Percentiles rank a stretch among this genome's conserved stretches.
Evolutionary conservation across 2,113 vertebrate species (phyloP).

Genomic region (Mobula birostris): DNA sequence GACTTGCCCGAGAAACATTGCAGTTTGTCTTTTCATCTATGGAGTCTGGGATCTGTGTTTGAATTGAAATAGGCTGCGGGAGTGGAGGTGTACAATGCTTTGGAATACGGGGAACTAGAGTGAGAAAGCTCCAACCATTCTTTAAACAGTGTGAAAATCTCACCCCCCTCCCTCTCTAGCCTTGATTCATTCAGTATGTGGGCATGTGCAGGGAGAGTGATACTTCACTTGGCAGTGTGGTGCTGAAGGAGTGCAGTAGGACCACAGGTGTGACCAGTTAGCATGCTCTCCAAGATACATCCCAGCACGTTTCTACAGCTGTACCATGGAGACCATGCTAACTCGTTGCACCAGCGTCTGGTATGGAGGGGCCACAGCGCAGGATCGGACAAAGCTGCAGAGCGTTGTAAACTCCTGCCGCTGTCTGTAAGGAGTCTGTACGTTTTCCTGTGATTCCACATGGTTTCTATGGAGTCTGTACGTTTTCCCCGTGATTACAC

Average conservation of each 20-base stretch:
- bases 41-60: background rate
- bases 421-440: too few species aligned
- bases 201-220: background rate
- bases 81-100: background rate
- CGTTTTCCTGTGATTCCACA: too few species aligned
- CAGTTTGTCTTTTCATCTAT: background rate
- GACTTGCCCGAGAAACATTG: background rate
- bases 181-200: background rate
- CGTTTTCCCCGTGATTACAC: too few species aligned
- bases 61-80: background rate
- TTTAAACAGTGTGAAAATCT: background rate
- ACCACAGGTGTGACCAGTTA: background rate
- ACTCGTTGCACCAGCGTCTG: too few species aligned
- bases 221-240: background rate
- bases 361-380: too few species aligned
- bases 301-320: too few species aligned
- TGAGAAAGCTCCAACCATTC: background rate
- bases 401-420: too few species aligned
- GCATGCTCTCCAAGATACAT: background rate
- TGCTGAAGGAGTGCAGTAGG: too few species aligned
- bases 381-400: too few species aligned
- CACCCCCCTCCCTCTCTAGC: background rate
- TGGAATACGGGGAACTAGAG: background rate
- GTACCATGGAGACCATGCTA: too few species aligned
- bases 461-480: too few species aligned